phyloP scores from a whole-genome alignment of 1,140 invertebrate species.

The Bombus vancouverensis region DNA sequence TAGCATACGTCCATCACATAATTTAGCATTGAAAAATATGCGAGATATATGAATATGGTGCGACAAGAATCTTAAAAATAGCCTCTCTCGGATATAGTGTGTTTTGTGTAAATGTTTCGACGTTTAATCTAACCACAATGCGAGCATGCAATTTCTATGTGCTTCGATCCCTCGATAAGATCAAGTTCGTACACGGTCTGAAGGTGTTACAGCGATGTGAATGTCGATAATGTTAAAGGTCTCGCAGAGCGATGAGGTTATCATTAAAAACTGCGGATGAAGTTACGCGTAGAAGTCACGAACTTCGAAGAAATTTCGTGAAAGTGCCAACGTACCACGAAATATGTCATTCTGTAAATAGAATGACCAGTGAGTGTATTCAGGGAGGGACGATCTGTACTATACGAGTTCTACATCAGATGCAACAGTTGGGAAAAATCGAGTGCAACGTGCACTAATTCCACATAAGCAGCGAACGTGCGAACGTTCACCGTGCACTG shows the following conservation, averaged over 20 bases:
- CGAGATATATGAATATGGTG: neutral
- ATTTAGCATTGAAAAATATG: neutral
- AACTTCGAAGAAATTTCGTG: neutral
- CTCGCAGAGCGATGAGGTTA: neutral
- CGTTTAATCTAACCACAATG: neutral
- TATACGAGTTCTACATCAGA: neutral
- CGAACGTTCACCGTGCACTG: neutral
- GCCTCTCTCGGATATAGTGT: too few species aligned
- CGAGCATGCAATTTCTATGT: neutral
- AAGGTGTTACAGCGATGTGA: too few species aligned
- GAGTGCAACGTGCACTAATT: neutral
- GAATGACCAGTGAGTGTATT: slow-evolving; percentile 32
- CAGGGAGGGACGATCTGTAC: neutral
- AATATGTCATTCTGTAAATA: slow-evolving; percentile 34
- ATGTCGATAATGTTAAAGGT: neutral
- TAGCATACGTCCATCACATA: neutral
- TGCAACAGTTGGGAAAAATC: slow-evolving; percentile 43
- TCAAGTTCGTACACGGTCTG: neutral
- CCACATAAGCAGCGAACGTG: neutral
- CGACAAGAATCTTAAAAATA: slow-evolving; percentile 13
- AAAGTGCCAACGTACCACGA: neutral
- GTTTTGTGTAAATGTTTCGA: neutral
- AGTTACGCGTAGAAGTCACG: too few species aligned
- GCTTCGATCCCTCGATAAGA: neutral
- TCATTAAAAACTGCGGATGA: neutral